phyloP scores from a whole-genome alignment of 2,113 vertebrate species.

The Cephalophus harveyi region DNA sequence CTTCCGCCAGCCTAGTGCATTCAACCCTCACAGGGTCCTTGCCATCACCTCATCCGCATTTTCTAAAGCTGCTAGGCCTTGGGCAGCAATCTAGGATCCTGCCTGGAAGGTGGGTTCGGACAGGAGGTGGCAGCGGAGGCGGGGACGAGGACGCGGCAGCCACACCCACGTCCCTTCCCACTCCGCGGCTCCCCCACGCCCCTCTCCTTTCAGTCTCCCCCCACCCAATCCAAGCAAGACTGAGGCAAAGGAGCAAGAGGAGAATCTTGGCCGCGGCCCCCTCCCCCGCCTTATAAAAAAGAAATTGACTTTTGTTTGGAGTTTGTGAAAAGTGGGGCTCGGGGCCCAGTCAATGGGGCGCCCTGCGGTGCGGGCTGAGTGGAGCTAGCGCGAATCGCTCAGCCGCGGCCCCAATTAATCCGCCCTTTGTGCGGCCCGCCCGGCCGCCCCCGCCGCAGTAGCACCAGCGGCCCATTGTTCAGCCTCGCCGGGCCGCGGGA shows the following conservation, averaged over 20 bases:
- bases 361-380: slow-evolving; percentile 97
- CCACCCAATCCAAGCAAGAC: background rate
- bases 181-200: background rate
- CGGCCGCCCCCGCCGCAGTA: slow-evolving; percentile 86
- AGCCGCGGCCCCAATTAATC: slow-evolving; percentile 99
- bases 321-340: slow-evolving; percentile 99
- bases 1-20: background rate
- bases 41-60: background rate
- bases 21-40: background rate
- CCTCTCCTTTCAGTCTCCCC: background rate
- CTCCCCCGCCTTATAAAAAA: slow-evolving; percentile 90
- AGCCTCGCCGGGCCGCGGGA: slow-evolving; percentile 97
- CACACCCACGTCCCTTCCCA: background rate
- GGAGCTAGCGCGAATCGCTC: slow-evolving; percentile 99
- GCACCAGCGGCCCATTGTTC: slow-evolving; percentile 93
- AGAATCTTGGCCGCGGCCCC: slow-evolving; percentile 54
- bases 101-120: background rate
- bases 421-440: slow-evolving; percentile 96
- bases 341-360: slow-evolving; percentile 99
- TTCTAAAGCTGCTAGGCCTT: background rate
- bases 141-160: background rate
- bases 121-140: background rate
- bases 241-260: background rate
- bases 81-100: background rate
- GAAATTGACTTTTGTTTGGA: slow-evolving; percentile 99